Percentiles rank a stretch among this genome's conserved stretches.
Evolutionary conservation across 2,888 invertebrate genomes (phyloP).

Genomic region (Perithous albicinctus): DNA sequence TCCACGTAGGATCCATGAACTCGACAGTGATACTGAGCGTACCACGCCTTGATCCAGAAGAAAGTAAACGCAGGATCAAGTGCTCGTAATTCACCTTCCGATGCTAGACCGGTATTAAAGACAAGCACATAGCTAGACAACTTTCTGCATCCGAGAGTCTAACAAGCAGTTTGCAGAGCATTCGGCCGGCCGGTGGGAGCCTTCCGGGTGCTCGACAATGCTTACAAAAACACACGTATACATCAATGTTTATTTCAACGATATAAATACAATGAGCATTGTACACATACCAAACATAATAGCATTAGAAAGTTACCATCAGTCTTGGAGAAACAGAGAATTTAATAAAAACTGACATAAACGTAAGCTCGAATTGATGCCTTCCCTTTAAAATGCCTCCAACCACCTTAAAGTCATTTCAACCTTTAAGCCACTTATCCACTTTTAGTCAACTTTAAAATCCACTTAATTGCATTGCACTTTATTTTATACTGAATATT

Average conservation of each 20-base stretch:
- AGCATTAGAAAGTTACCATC: constrained; percentile 9
- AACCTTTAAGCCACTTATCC: too few species aligned
- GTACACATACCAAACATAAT: not conserved
- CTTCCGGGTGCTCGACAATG: constrained; percentile 42
- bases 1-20: constrained; percentile 31
- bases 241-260: not conserved
- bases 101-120: constrained; percentile 40
- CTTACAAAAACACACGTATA: not conserved
- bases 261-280: constrained; percentile 10
- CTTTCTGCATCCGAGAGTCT: constrained; percentile 29
- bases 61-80: constrained; percentile 54
- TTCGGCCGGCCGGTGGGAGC: not conserved
- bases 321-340: not conserved
- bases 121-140: not conserved
- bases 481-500: too few species aligned
- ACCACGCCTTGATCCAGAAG: constrained; percentile 53
- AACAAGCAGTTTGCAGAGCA: not conserved
- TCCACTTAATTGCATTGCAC: too few species aligned
- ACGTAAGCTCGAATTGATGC: too few species aligned
- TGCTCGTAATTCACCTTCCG: constrained; percentile 33
- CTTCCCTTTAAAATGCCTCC: too few species aligned
- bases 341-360: constrained; percentile 9
- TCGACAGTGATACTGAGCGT: constrained; percentile 36
- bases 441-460: too few species aligned
- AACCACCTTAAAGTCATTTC: too few species aligned